Conservation (phyloP, 2,888 invertebrate genomes). For the Eupithecia centaureata region DNA sequence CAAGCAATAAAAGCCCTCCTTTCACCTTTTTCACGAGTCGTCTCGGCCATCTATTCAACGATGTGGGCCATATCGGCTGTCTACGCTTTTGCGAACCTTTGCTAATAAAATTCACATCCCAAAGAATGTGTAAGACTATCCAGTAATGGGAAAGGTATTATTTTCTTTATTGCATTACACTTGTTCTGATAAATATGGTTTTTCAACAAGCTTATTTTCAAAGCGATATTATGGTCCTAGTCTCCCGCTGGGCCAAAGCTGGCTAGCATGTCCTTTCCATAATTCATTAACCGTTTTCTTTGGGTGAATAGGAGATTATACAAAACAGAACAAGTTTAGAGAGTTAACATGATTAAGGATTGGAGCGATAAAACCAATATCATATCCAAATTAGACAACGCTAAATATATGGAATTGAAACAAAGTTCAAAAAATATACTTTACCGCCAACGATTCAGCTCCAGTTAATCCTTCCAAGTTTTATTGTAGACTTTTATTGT, state of each 20-base stretch:
- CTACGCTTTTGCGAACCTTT: slow-evolving; percentile 25
- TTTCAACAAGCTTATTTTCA: neutral
- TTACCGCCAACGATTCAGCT: slow-evolving; percentile 25
- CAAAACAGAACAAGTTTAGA: neutral
- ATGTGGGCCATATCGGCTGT: slow-evolving; percentile 21
- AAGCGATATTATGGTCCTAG: too few species aligned
- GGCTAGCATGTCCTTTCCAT: too few species aligned
- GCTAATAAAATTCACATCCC: slow-evolving; percentile 34
- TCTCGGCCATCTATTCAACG: slow-evolving; percentile 14
- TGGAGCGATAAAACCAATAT: neutral
- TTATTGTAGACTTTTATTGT: slow-evolving; percentile 41
- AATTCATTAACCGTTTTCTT: too few species aligned
- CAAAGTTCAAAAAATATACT: neutral
- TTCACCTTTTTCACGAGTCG: slow-evolving; percentile 18
- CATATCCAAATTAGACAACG: neutral
- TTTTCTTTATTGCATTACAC: neutral
- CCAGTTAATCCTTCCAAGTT: slow-evolving; percentile 39
- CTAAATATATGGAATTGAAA: neutral
- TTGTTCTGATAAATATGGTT: neutral
- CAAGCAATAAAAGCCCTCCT: slow-evolving; percentile 19
- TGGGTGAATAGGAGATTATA: too few species aligned
- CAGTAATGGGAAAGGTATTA: neutral
- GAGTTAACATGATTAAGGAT: too few species aligned
- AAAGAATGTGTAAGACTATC: slow-evolving; percentile 20
- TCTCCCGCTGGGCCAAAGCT: too few species aligned